phyloP scores from a whole-genome alignment of 2,888 invertebrate genomes.

The Drosophila rubida region DNA sequence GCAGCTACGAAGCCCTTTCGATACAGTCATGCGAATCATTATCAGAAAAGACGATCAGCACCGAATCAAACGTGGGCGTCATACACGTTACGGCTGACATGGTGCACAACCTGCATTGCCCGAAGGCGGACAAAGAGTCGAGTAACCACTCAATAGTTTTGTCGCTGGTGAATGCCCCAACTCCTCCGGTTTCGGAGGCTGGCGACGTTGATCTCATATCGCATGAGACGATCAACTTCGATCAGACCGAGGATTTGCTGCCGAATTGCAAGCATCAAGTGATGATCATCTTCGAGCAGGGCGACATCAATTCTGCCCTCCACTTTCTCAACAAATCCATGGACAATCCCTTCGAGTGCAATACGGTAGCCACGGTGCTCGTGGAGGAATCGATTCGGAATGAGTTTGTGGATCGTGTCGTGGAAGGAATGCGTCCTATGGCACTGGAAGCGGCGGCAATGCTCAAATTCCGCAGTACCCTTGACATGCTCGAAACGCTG shows the following conservation, averaged over 20 bases:
- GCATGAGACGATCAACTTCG: neutral
- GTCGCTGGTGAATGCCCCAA: constrained; percentile 3
- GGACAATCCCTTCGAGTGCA: constrained; percentile 40
- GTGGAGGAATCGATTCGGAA: constrained; percentile 42
- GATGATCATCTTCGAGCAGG: constrained; percentile 53
- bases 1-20: constrained; percentile 34
- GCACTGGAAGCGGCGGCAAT: accelerated
- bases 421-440: constrained; percentile 17
- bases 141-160: neutral
- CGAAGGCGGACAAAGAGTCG: neutral
- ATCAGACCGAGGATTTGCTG: neutral
- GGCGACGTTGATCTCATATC: neutral
- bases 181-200: constrained; percentile 16
- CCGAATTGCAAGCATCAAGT: constrained; percentile 31
- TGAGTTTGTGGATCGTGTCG: constrained; percentile 40
- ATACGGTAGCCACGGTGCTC: constrained; percentile 40
- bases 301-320: constrained; percentile 58
- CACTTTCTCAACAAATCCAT: constrained; percentile 40
- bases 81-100: constrained; percentile 24
- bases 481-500: neutral
- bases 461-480: constrained; percentile 8
- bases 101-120: constrained; percentile 23
- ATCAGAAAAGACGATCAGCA: neutral
- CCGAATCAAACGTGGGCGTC: neutral
- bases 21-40: constrained; percentile 25